These are phyloP conservation scores for Dinoponera quadriceps DNA, from an alignment of 1,140 invertebrate species.

Conservation along the genomic window DNA sequence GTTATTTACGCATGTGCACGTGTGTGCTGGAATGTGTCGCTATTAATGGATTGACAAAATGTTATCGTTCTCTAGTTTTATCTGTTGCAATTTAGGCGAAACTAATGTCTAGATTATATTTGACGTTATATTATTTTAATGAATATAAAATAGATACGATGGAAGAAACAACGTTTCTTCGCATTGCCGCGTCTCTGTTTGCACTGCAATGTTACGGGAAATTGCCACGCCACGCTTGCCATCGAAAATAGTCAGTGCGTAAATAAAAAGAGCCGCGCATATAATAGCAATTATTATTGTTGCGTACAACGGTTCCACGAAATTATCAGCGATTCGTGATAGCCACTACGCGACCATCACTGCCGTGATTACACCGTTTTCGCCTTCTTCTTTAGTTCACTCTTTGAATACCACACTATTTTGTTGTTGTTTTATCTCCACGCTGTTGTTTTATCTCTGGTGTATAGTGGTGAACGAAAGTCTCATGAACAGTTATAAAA, in stretches of 20 bases:
- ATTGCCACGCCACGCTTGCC: conserved; percentile 38
- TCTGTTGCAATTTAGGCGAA: neutral
- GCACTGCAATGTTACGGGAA: conserved; percentile 33
- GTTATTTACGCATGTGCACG: neutral
- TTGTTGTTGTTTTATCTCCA: too few relatives aligned
- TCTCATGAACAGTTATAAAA: too few relatives aligned
- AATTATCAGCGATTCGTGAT: neutral
- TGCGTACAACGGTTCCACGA: conserved; percentile 29
- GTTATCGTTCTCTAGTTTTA: neutral
- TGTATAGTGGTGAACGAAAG: too few relatives aligned
- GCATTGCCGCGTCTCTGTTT: conserved; percentile 28
- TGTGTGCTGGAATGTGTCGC: neutral
- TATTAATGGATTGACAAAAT: neutral
- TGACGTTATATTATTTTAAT: neutral
- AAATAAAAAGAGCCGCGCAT: conserved; percentile 41
- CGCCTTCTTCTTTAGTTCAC: too few relatives aligned
- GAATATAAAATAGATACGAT: neutral
- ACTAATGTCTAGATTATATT: neutral
- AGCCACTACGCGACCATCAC: too few relatives aligned
- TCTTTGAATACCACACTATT: too few relatives aligned
- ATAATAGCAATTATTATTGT: conserved; percentile 47
- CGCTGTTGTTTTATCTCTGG: too few relatives aligned
- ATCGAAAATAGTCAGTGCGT: conserved; percentile 57
- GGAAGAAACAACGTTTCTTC: neutral
- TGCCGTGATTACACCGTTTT: too few relatives aligned